Base-by-base conservation (phyloP, 1,140 invertebrate genomes). In the Coenobita brevimanus region DNA sequence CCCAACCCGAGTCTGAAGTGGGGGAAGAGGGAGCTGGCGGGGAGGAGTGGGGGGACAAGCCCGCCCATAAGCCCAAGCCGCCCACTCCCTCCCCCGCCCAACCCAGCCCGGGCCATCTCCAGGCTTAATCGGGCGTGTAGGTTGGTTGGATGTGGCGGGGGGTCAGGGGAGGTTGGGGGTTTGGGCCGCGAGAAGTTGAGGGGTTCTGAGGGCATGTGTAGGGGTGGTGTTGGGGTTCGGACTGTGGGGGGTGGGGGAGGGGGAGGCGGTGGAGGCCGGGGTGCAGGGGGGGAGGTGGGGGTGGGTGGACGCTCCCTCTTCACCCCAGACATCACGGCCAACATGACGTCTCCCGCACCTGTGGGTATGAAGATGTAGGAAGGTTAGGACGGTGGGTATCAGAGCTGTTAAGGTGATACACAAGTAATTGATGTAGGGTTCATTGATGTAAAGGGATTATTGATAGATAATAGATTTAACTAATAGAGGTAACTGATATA, bases 21-120 rank as follows among this genome's bases (percentile, higher is more conserved):
- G 8, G 89, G 89, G 54, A 90, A 90, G 73, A 90, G 83, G 13
- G 89, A 89, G 0, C 86, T 84, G 1, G 89, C 89, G 3, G 89
- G 89, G 33, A 90, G 81, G n/a, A 90, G 54, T 0, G 89, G 89
- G 1, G 89, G 89, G 4, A 89, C 89, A 0, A 85, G 86, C 30
- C 76, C 67, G 21, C 85, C 54, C 15, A 87, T 21, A 21, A 75
- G 85, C 62, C 76, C 62, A 24, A 41, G 76, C 21, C 79, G 75
- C 10, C 17, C 67, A 27, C 41, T 67, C 0, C 43, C 62, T 17
- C 76, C 76, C n/a, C 36, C 38, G n/a, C 81, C 81, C 46, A 87
- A 3, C 1, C 85, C 85, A 27, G 85, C 85, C 64, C 85, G 41
- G 1, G 85, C 85, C 85, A 87, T 87, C 64, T 87, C 85, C 38